These are phyloP conservation scores for Apantesis nais DNA, from an alignment of 2,888 invertebrate genomes.

Conservation along the genomic window DNA sequence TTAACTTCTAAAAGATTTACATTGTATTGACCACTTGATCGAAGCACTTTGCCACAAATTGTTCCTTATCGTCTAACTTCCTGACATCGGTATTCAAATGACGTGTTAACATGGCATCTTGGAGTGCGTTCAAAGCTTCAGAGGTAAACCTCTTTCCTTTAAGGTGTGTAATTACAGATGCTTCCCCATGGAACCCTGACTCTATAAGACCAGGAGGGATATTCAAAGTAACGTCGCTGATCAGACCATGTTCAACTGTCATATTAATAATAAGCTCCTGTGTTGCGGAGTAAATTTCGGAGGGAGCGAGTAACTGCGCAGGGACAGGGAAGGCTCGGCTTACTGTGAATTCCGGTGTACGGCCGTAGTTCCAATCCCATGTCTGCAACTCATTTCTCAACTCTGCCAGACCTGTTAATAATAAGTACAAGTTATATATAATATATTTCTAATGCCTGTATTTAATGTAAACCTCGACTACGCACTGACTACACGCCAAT, in stretches of 20 bases:
- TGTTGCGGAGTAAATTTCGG: conserved; percentile 68
- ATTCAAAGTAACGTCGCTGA: conserved; percentile 87
- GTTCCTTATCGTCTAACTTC: conserved; percentile 84
- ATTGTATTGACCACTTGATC: conserved; percentile 87
- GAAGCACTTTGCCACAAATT: conserved; percentile 87
- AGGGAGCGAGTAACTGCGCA: conserved; percentile 75
- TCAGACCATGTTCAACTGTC: conserved; percentile 88
- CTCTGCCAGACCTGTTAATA: conserved; percentile 87
- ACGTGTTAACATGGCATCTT: conserved; percentile 81
- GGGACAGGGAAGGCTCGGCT: conserved; percentile 88
- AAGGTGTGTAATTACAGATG: conserved; percentile 87
- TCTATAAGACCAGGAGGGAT: conserved; percentile 87
- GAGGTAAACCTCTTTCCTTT: conserved; percentile 88
- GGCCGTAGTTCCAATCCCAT: conserved; percentile 96
- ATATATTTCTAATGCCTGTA: not conserved
- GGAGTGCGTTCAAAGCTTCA: conserved; percentile 86
- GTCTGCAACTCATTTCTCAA: conserved; percentile 89
- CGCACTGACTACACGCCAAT: too few relatives aligned
- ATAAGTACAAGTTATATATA: not conserved
- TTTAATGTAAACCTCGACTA: not conserved
- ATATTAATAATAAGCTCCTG: conserved; percentile 87
- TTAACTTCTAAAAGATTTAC: conserved; percentile 47
- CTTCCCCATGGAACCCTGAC: conserved; percentile 87
- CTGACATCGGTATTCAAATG: conserved; percentile 63
- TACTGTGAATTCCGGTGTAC: conserved; percentile 93